Evolutionary conservation across 2,888 invertebrate species (phyloP), one percentile per base, ranked within the genome.

Genomic region (Lochmaea crataegi): DNA sequence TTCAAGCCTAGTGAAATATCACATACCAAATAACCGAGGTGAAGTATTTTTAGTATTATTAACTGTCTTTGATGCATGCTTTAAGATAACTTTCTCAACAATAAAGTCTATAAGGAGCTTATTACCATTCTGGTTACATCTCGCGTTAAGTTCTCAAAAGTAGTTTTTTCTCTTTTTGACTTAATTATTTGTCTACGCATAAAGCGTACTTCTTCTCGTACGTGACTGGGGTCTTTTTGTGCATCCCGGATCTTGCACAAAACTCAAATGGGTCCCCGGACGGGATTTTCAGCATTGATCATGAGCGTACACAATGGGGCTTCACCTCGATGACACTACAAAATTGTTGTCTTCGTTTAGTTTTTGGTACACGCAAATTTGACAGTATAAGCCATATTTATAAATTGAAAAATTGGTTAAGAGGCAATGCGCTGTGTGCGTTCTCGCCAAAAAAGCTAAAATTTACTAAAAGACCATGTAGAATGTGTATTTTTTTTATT

Each of bases 161-260:
- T 48, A n/a, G 56, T 67, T 68, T 51, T 68, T 68, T 51, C 61
- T 60, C 48, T 48, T 58, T 48, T 60, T 38, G 51, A 38, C 68
- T 68, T 68, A 68, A 68, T 68, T 68, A 68, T 68, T 68, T 68
- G 68, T 60, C 68, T 68, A 68, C 68, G 68, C 68, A 68, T 68
- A 61, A 68, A 61, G 68, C 60, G 68, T 51, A 16, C 61, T 68
- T 38, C n/a, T 22, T 18, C 56, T 56, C 18, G 60, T 68, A 68
- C 68, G 68, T 68, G 68, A 68, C 68, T 68, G 26, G 68, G 16
- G 68, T 14, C 58, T 66, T 61, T 68, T 68, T 63, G 42, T 60
- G 60, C 58, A 58, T 48, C 42, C 18, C 51, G 38, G 45, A 18
- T 68, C 38, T 48, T 51, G 68, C 68, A 68, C 61, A 38, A 45